phyloP scores from a whole-genome alignment of 2,113 vertebrate species.

The Panurus biarmicus region DNA sequence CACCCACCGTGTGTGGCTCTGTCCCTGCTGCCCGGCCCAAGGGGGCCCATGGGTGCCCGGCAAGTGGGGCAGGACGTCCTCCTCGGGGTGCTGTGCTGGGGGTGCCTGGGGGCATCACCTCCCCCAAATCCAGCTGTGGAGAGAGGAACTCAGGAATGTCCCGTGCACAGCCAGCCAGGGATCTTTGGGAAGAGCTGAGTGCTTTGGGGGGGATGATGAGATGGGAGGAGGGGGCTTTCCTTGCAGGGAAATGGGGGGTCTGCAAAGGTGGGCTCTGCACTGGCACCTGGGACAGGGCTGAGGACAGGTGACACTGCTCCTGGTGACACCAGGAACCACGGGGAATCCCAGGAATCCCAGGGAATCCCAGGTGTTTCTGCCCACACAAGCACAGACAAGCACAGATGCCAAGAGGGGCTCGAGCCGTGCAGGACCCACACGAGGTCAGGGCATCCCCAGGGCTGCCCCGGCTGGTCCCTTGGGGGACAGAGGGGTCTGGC shows the following conservation, averaged over 20 bases:
- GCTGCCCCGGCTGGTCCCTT: no score
- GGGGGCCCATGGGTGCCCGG: neutral
- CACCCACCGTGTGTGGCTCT: constrained; percentile 61
- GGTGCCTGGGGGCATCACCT: neutral
- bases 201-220: neutral
- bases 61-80: constrained; percentile 51
- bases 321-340: neutral
- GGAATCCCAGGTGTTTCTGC: neutral
- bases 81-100: neutral
- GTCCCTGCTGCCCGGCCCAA: accelerated
- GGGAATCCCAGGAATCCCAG: neutral
- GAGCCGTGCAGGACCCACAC: neutral
- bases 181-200: accelerated
- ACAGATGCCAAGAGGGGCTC: neutral
- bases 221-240: neutral
- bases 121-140: neutral
- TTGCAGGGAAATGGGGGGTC: neutral
- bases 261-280: neutral
- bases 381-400: neutral
- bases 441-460: neutral
- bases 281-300: neutral
- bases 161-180: accelerated
- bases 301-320: neutral
- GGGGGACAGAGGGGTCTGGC: neutral
- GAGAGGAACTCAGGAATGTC: neutral